Evolutionary conservation across 2,797 vertebrate genomes (phyloP).

Genomic region (Pangasius macronema): DNA sequence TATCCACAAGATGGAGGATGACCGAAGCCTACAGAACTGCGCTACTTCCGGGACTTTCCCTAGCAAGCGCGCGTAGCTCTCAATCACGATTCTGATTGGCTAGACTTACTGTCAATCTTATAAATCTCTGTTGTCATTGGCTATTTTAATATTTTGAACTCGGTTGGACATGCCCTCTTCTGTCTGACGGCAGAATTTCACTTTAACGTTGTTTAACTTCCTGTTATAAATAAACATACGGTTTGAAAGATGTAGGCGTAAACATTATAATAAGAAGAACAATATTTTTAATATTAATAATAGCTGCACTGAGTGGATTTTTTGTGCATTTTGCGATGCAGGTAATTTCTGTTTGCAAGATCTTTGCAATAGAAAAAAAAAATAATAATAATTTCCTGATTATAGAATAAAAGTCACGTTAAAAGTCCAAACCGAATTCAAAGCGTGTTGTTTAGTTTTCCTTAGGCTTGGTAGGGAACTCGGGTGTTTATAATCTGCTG

Average conservation of each 20-base stretch:
- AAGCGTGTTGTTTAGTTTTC: slow-evolving; percentile 29
- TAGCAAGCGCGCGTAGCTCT: too few species aligned
- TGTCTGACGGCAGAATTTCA: slow-evolving; percentile 2
- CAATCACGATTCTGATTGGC: slow-evolving; percentile 37
- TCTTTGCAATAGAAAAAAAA: too few species aligned
- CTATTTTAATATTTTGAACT: background rate
- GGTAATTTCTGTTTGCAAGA: background rate
- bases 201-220: slow-evolving; percentile 8
- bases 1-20: slow-evolving; percentile 57
- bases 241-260: background rate
- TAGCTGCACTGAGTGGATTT: background rate
- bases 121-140: background rate
- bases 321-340: background rate
- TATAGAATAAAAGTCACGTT: slow-evolving; percentile 36
- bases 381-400: background rate
- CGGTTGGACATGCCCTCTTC: background rate
- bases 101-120: slow-evolving; percentile 17
- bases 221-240: background rate
- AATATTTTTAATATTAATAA: too few species aligned
- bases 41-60: slow-evolving; percentile 28
- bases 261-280: background rate
- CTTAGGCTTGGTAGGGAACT: background rate
- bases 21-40: slow-evolving; percentile 41
- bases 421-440: background rate
- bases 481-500: too few species aligned